Evolutionary conservation across 2,888 invertebrate species (phyloP).

Genomic region (Drosophila greeni): DNA sequence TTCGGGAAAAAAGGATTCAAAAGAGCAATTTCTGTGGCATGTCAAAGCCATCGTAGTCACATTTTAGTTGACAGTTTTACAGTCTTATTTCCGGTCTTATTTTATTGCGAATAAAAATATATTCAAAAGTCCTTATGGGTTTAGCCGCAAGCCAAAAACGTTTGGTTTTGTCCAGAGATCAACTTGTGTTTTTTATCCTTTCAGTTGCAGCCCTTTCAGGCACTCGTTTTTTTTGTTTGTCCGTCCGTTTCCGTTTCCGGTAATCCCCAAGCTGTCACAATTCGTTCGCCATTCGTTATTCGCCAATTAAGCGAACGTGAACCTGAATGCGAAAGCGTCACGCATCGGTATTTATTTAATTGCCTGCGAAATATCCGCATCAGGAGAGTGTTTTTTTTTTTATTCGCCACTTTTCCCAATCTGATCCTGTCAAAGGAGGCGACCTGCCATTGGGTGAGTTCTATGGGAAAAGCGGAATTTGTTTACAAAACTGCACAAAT

Average conservation of each 20-base stretch:
- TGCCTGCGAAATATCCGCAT: conserved; percentile 3
- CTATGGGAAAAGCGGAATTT: not conserved
- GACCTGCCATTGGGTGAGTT: not conserved
- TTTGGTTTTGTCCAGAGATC: not conserved
- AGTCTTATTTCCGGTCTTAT: not conserved
- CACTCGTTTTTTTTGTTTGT: not conserved
- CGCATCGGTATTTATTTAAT: not conserved
- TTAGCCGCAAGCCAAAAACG: no score
- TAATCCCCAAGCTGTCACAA: not conserved
- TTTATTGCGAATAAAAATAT: not conserved
- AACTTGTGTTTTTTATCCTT: not conserved
- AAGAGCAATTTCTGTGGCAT: no score
- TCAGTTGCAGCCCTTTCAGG: no score
- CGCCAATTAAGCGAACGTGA: not conserved
- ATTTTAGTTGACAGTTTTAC: not conserved
- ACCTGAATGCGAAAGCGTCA: not conserved
- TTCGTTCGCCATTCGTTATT: not conserved
- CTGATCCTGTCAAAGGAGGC: conserved; percentile 3
- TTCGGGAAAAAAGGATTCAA: not conserved
- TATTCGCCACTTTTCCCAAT: not conserved
- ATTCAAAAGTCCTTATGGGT: not conserved
- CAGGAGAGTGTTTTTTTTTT: not conserved
- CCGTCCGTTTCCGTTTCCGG: not conserved
- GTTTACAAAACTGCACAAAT: not conserved
- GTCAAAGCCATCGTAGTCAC: not conserved